These are phyloP conservation scores for Psittacula derbiana DNA, from an alignment of 2,797 vertebrate genomes.

Conservation along the genomic window DNA sequence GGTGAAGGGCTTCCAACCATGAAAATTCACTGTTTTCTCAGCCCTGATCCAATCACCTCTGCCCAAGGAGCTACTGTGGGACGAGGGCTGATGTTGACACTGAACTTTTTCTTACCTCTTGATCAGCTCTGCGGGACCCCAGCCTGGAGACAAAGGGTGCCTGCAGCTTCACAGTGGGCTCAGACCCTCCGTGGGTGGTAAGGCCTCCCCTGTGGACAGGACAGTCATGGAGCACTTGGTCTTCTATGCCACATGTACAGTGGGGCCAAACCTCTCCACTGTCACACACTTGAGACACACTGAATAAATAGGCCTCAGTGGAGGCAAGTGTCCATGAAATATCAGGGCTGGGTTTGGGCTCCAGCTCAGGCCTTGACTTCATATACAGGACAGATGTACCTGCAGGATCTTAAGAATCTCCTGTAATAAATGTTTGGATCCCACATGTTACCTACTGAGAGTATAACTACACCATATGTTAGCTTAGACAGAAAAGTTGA, in stretches of 20 bases:
- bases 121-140: not conserved
- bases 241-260: rapidly evolving
- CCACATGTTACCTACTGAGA: not conserved
- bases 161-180: not conserved
- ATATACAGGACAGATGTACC: rapidly evolving
- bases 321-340: rapidly evolving
- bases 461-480: rapidly evolving
- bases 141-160: not conserved
- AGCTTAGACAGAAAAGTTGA: not conserved
- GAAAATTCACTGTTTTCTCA: not conserved
- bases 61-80: not conserved
- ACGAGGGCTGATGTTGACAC: not conserved
- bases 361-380: not conserved
- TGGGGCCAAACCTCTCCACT: not conserved
- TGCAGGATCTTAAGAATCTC: not conserved
- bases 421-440: rapidly evolving
- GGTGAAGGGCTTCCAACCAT: not conserved
- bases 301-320: rapidly evolving
- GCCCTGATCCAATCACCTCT: not conserved
- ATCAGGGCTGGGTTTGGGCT: not conserved
- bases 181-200: not conserved
- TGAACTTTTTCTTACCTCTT: not conserved
- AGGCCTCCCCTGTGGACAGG: not conserved
- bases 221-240: not conserved
- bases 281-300: rapidly evolving